phyloP scores from a whole-genome alignment of 1,140 invertebrate genomes.

The Cydia fagiglandana region DNA sequence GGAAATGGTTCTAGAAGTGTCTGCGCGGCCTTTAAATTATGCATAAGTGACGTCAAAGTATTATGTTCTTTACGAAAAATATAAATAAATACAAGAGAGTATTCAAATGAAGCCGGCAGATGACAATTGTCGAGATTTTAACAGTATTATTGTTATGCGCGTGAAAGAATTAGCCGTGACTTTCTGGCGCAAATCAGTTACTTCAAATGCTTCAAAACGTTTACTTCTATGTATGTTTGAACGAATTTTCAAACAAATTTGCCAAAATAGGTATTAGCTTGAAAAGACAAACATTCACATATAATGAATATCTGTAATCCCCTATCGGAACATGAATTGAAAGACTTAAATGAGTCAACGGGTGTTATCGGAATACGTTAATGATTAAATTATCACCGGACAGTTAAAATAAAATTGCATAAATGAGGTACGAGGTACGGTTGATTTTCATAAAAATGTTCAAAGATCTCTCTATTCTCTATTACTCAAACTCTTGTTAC shows the following conservation, averaged over 20 bases:
- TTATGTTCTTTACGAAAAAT: slow-evolving; percentile 27
- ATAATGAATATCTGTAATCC: not conserved
- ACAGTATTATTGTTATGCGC: slow-evolving; percentile 24
- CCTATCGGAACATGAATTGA: not conserved
- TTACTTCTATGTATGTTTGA: not conserved
- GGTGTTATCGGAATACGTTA: not conserved
- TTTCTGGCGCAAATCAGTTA: slow-evolving; percentile 22
- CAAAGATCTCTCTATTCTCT: too few relatives aligned
- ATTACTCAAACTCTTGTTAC: too few relatives aligned
- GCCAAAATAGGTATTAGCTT: not conserved
- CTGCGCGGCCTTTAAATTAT: slow-evolving; percentile 27
- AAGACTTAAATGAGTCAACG: not conserved
- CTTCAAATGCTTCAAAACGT: not conserved
- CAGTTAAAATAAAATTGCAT: not conserved
- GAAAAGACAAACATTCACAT: too few relatives aligned
- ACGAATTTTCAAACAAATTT: not conserved
- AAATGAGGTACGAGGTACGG: not conserved
- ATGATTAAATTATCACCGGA: not conserved
- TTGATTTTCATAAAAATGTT: not conserved
- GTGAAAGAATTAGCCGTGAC: slow-evolving; percentile 22
- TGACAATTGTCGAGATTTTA: slow-evolving; percentile 26
- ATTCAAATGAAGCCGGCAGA: slow-evolving; percentile 11
- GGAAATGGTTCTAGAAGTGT: slow-evolving; percentile 25
- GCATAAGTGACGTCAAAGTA: slow-evolving; percentile 26
- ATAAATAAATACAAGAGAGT: slow-evolving; percentile 30